Conservation (phyloP, 2,797 vertebrate species). For the Gymnothorax reevesii region DNA sequence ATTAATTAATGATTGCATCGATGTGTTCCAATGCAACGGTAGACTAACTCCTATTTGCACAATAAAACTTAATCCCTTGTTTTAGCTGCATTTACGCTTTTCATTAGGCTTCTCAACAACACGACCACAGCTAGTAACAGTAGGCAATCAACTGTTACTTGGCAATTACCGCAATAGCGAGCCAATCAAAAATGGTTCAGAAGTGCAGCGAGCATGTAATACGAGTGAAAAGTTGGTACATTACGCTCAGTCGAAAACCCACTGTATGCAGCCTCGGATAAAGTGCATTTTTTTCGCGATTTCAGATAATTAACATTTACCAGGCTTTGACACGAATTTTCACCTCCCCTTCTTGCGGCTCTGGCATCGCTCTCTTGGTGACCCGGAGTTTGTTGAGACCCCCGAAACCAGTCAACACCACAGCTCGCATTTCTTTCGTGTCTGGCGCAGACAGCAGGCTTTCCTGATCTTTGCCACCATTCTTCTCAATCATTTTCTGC, state of each 20-base stretch:
- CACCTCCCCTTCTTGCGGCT: slow-evolving; percentile 88
- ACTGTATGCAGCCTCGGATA: neutral
- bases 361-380: slow-evolving; percentile 87
- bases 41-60: neutral
- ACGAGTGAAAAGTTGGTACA: neutral
- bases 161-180: neutral
- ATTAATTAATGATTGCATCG: neutral
- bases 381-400: slow-evolving; percentile 96
- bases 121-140: neutral
- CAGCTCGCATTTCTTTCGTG: slow-evolving; percentile 91
- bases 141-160: neutral
- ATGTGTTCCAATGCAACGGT: neutral
- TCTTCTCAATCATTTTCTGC: slow-evolving; percentile 88
- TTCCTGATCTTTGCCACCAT: slow-evolving; percentile 70
- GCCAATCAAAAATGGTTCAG: neutral
- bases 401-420: slow-evolving; percentile 87
- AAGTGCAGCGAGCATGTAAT: neutral
- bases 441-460: slow-evolving; percentile 66
- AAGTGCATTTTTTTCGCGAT: neutral
- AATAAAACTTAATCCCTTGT: neutral
- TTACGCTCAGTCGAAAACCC: neutral
- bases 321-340: slow-evolving; percentile 96
- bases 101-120: neutral
- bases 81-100: neutral
- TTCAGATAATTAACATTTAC: slow-evolving; percentile 58